Conservation (phyloP, 2,113 vertebrate genomes). For the Anoplopoma fimbria region DNA sequence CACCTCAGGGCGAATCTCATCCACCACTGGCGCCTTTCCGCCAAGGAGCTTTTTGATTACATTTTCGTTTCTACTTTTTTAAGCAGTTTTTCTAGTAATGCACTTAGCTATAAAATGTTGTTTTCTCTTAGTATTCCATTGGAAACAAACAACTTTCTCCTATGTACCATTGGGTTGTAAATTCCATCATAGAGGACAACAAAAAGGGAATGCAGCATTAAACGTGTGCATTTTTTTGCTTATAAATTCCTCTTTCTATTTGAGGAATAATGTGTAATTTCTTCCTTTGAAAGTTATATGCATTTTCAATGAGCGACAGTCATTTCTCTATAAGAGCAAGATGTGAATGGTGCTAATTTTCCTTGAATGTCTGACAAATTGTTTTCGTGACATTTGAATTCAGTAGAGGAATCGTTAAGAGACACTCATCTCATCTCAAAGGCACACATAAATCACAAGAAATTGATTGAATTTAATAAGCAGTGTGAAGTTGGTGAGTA, state of each 20-base stretch:
- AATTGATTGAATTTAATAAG: neutral
- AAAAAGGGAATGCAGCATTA: neutral
- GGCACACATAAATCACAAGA: neutral
- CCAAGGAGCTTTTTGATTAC: no score
- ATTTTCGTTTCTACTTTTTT: no score
- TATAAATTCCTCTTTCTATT: neutral
- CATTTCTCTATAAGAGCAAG: neutral
- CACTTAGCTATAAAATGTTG: no score
- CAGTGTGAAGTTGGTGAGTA: slow-evolving; percentile 14
- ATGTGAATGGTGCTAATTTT: slow-evolving; percentile 29
- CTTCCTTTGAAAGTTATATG: neutral
- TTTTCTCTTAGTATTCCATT: no score
- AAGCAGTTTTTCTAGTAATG: no score
- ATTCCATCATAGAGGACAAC: neutral
- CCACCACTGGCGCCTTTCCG: no score
- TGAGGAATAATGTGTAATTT: neutral
- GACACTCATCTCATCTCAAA: neutral
- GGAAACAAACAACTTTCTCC: no score
- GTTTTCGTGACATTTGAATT: slow-evolving; percentile 17
- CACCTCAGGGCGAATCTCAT: no score
- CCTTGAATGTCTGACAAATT: slow-evolving; percentile 17
- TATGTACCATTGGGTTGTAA: neutral
- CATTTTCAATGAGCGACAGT: slow-evolving; percentile 3
- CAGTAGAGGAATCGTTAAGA: neutral
- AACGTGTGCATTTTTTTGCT: neutral